A percentile compares a stretch with the other conserved stretches of the same genome.
These are phyloP conservation scores for Caenorhabditis sp. DNA, from an alignment of 2,888 invertebrate species.

Conservation along the genomic window DNA sequence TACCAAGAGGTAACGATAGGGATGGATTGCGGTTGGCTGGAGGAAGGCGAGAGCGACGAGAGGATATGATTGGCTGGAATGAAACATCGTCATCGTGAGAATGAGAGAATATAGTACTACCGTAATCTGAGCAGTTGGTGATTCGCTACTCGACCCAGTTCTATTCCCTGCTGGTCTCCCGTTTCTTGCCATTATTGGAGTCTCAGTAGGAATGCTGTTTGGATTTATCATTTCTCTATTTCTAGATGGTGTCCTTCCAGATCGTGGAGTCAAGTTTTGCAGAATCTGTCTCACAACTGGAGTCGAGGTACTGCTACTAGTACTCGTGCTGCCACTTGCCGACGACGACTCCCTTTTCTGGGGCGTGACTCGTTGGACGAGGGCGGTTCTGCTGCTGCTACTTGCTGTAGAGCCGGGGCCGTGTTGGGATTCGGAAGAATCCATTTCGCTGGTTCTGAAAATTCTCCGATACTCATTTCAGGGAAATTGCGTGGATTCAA, in stretches of 20 bases:
- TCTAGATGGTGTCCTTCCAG: not conserved
- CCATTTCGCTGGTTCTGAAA: conserved; percentile 61
- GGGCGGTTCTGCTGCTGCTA: conserved; percentile 14
- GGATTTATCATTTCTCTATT: not conserved
- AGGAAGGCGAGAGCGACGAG: not conserved
- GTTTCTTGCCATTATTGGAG: conserved; percentile 29
- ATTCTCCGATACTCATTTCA: too few relatives aligned
- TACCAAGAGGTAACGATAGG: conserved; percentile 37
- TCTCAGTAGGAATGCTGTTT: not conserved
- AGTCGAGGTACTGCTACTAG: conserved; percentile 19
- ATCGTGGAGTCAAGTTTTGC: conserved; percentile 18
- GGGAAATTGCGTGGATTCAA: too few relatives aligned
- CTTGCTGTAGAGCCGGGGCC: conserved; percentile 48
- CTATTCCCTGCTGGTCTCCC: conserved; percentile 6
- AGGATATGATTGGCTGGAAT: conserved; percentile 30
- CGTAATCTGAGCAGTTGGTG: conserved; percentile 8
- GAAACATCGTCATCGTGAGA: not conserved
- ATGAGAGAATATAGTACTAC: too few relatives aligned
- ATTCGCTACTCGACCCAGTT: conserved; percentile 17
- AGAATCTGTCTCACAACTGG: conserved; percentile 30
- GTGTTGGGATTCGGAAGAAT: conserved; percentile 60
- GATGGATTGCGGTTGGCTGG: conserved; percentile 10
- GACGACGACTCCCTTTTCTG: conserved; percentile 51
- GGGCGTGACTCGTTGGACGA: conserved; percentile 62
- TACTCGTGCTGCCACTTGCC: conserved; percentile 36